These are phyloP conservation scores for Fistularia commersonii DNA, from an alignment of 2,797 vertebrate species.

Conservation along the genomic window DNA sequence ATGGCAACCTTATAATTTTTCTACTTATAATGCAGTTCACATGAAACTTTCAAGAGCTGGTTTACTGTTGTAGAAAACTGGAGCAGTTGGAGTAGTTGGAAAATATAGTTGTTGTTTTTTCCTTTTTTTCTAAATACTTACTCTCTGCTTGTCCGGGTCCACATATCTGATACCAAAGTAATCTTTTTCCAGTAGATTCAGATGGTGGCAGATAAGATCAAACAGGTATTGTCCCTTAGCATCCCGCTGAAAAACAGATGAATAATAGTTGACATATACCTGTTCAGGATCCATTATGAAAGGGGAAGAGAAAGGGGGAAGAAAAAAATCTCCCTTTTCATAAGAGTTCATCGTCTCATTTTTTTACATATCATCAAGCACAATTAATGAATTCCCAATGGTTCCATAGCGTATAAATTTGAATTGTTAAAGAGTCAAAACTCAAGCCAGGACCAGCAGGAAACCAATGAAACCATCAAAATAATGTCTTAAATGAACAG, in stretches of 20 bases:
- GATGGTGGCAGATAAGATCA: conserved; percentile 93
- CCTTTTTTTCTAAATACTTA: conserved; percentile 57
- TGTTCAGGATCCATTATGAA: background rate
- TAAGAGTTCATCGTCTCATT: background rate
- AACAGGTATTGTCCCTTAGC: conserved; percentile 95
- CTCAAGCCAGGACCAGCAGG: background rate
- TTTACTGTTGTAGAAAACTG: too few relatives aligned
- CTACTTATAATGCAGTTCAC: too few relatives aligned
- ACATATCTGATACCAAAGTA: conserved; percentile 96
- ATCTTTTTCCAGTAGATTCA: conserved; percentile 96
- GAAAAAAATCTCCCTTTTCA: too few relatives aligned
- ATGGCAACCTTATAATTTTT: too few relatives aligned
- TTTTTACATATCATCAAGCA: background rate
- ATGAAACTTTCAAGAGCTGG: too few relatives aligned
- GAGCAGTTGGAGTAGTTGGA: too few relatives aligned
- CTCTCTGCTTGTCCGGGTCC: conserved; percentile 95
- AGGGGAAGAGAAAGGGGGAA: too few relatives aligned
- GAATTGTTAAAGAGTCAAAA: too few relatives aligned
- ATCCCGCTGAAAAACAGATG: conserved; percentile 82
- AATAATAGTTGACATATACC: background rate
- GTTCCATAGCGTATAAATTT: too few relatives aligned
- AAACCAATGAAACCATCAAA: background rate
- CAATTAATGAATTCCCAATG: too few relatives aligned
- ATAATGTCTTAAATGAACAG: background rate
- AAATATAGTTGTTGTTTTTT: too few relatives aligned